phyloP scores from a whole-genome alignment of 2,888 invertebrate species.

The Strigamia crassipes region DNA sequence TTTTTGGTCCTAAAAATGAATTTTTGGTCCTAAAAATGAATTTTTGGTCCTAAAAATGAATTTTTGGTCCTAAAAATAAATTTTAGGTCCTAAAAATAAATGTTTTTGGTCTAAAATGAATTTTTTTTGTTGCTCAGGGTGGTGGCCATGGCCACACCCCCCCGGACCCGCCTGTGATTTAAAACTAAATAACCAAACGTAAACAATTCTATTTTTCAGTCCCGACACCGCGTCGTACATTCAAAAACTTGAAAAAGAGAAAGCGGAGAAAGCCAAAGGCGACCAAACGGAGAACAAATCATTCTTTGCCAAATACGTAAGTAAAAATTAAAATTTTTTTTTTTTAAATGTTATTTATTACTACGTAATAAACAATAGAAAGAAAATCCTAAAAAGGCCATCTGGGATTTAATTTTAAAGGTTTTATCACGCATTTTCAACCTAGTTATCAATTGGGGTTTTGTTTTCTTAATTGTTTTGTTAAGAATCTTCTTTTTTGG shows the following conservation, averaged over 20 bases:
- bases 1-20: too few relatives aligned
- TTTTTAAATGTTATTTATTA: background rate
- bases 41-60: too few relatives aligned
- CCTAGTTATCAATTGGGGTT: background rate
- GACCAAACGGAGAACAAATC: constrained; percentile 80
- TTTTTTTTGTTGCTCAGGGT: too few relatives aligned
- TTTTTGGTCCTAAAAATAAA: too few relatives aligned
- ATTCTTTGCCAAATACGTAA: constrained; percentile 97
- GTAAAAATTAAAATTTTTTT: constrained; percentile 56
- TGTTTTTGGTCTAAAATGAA: too few relatives aligned
- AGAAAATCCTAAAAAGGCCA: background rate
- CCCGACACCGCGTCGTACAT: constrained; percentile 96
- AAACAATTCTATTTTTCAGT: constrained; percentile 59
- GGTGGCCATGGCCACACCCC: too few relatives aligned
- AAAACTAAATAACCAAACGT: background rate
- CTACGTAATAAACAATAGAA: constrained; percentile 8
- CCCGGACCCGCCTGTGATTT: constrained; percentile 51
- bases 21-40: too few relatives aligned
- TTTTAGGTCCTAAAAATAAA: too few relatives aligned
- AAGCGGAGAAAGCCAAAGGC: constrained; percentile 77
- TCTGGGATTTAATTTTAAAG: background rate
- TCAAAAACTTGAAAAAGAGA: constrained; percentile 88
- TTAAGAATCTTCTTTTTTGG: background rate
- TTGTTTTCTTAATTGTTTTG: background rate
- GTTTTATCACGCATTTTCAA: background rate